Evolutionary conservation across 2,113 vertebrate species (phyloP), one percentile per base, ranked within the genome.

Genomic region (Chunga burmeisteri): DNA sequence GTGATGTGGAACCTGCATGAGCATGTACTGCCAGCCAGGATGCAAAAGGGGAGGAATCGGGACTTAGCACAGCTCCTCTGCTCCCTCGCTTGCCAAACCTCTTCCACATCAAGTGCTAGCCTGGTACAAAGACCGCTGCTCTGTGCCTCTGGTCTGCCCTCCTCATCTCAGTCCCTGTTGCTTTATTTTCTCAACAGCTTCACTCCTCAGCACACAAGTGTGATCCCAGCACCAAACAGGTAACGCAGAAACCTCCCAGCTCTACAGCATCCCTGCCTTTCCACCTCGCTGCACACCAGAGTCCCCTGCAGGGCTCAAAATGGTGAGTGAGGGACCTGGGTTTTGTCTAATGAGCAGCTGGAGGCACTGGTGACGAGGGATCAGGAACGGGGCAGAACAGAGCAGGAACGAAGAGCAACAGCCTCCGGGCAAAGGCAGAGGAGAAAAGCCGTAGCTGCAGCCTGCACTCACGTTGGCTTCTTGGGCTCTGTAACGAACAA

Each of bases 381-480:
- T 68, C 47, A 53, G n/a, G 44, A 88, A 78, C 0, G 2, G n/a
- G 74, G 52, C 40, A 66, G 61, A 74, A 83, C 0, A 0, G 80
- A 81, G 61, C 50, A 86, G 46, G 17, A 94, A 55, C 67, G 32
- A 65, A 46, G 32, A 82, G 53, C n/a, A 86, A 73, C 42, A 87
- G 55, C 26, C 78, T 87, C 50, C n/a, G 84, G 36, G 80, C 2
- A 6, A 78, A 92, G n/a, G 42, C 50, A 95, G 47, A 62, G 26
- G n/a, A 52, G 29, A 52, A 91, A 92, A 68, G 30, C 80, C 70
- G 49, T 21, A 68, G 53, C 49, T 93, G 62, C 42, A 77, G 75
- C 44, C n/a, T 77, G 71, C 26, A 49, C 16, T 66, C 4, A 1
- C 0, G 0, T 1, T 56, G 53, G 55, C 44, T 93, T 90, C 71